These are phyloP conservation scores for Stenchaetothrips biformis DNA, from an alignment of 2,888 invertebrate species.

Conservation along the genomic window DNA sequence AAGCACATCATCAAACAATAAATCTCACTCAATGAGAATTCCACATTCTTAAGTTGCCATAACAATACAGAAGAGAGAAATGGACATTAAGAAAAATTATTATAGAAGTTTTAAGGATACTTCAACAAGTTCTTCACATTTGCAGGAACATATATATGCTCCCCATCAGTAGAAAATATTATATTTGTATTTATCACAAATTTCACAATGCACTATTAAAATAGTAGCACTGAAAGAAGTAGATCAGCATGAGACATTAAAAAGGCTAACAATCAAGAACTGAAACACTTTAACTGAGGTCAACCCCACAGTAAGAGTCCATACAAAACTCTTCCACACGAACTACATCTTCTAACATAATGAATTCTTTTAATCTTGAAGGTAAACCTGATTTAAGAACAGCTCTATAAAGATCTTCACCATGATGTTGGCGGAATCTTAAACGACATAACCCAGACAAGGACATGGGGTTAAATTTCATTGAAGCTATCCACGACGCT, in stretches of 20 bases:
- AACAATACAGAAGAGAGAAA: neutral
- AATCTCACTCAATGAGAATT: neutral
- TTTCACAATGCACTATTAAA: too few relatives aligned
- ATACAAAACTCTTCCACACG: neutral
- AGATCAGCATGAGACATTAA: too few relatives aligned
- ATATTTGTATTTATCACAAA: neutral
- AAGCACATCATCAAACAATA: neutral
- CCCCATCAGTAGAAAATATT: neutral
- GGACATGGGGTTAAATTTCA: conserved; percentile 50
- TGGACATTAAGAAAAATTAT: neutral
- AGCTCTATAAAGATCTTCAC: conserved; percentile 44
- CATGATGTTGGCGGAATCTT: conserved; percentile 49
- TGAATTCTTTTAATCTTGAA: conserved; percentile 52
- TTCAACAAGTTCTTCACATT: neutral
- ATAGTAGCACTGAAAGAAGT: too few relatives aligned
- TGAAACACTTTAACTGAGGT: neutral
- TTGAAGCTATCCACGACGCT: conserved; percentile 47
- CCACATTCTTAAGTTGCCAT: neutral
- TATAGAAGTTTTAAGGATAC: neutral
- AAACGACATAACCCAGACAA: conserved; percentile 57
- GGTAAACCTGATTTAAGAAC: conserved; percentile 55
- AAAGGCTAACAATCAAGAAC: neutral
- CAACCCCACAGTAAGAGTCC: neutral
- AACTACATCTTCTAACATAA: conserved; percentile 53
- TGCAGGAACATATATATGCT: neutral